Conservation (phyloP, 2,113 vertebrate genomes). For the Cinclus mexicanus region DNA sequence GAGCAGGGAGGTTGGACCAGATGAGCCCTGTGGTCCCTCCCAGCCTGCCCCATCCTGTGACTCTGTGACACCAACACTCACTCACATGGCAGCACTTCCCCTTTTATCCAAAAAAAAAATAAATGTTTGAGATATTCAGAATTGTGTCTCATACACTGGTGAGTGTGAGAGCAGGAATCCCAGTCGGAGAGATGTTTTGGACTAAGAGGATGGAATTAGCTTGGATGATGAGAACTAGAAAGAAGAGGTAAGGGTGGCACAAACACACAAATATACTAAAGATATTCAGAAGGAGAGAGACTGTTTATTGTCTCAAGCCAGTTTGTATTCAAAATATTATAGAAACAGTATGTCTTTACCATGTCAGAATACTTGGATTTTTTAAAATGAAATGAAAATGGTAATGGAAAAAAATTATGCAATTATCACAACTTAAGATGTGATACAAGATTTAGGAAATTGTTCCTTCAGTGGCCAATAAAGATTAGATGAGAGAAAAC, state of each 20-base stretch:
- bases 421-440: not conserved
- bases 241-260: not conserved
- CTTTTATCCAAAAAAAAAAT: not conserved
- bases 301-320: not conserved
- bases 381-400: not conserved
- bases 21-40: not conserved
- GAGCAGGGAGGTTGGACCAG: not conserved
- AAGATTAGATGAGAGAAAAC: not conserved
- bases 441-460: not conserved
- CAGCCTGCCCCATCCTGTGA: not conserved
- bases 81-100: not conserved
- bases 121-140: not conserved
- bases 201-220: not conserved
- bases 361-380: not conserved
- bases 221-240: not conserved
- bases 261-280: not conserved
- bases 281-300: not conserved
- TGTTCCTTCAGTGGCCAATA: not conserved
- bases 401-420: not conserved
- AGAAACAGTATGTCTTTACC: not conserved
- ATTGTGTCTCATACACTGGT: rapidly evolving
- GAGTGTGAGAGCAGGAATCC: not conserved
- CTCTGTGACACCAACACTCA: not conserved
- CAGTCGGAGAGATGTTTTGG: not conserved
- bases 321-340: not conserved